Conservation (phyloP, 1,140 invertebrate species). For the Panulirus ornatus region DNA sequence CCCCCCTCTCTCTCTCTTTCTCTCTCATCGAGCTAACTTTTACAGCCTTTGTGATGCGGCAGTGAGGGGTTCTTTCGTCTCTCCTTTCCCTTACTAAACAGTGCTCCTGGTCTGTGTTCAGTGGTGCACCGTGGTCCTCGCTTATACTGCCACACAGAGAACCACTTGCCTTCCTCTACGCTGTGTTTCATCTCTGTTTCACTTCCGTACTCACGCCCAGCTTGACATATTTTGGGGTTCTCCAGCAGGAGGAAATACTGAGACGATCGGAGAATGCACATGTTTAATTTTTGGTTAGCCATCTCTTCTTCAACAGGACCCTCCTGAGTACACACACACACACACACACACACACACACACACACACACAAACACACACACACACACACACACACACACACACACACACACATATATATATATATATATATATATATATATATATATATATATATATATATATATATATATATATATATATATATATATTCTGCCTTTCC, state of each 20-base stretch:
- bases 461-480: neutral
- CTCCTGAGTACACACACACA: no score
- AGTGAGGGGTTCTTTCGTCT: no score
- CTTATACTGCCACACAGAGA: no score
- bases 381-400: neutral
- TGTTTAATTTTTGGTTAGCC: neutral
- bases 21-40: no score
- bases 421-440: constrained; percentile 14
- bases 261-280: neutral
- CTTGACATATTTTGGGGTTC: no score
- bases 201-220: neutral
- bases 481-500: neutral
- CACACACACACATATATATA: neutral
- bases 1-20: no score
- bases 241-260: neutral
- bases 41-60: no score
- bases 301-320: neutral
- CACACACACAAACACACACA: no score
- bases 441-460: constrained; percentile 13
- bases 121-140: no score
- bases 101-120: no score
- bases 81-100: no score
- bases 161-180: neutral
- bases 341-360: no score
- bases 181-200: neutral